Conservation (phyloP, 2,113 vertebrate species). For the Agapornis roseicollis region DNA sequence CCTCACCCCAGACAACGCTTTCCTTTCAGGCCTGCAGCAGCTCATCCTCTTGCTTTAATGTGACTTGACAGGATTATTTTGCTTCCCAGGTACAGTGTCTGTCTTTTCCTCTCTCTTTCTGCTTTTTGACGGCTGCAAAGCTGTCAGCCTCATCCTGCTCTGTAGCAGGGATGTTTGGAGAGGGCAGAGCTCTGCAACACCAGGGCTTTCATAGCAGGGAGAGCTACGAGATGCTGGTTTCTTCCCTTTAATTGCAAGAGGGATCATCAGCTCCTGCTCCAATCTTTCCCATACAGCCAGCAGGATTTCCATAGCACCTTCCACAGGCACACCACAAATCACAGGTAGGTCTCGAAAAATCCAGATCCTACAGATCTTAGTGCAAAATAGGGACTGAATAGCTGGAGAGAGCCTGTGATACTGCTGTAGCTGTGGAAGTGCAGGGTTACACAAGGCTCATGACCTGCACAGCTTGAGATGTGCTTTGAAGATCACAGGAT, state of each 20-base stretch:
- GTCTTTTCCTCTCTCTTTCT: neutral
- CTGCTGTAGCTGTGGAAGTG: neutral
- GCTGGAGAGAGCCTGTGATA: neutral
- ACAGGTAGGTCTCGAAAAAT: neutral
- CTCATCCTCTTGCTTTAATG: neutral
- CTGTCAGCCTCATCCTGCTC: neutral
- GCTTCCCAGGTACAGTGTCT: neutral
- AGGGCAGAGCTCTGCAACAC: neutral
- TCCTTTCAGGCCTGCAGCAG: neutral
- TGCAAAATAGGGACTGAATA: neutral
- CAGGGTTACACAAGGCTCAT: neutral
- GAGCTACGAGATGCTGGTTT: neutral
- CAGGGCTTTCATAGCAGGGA: neutral
- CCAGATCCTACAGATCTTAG: neutral
- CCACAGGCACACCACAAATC: accelerated
- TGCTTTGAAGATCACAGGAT: neutral
- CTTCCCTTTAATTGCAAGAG: neutral
- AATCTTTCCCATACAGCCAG: neutral
- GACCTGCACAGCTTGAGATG: neutral
- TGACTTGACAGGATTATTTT: neutral
- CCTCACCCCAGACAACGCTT: neutral
- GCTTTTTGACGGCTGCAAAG: neutral
- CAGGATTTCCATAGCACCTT: neutral
- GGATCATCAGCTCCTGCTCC: neutral
- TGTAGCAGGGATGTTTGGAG: neutral